A percentile compares a stretch with the other conserved stretches of the same genome.
phyloP scores from a whole-genome alignment of 2,797 vertebrate genomes.

The Squalus acanthias region DNA sequence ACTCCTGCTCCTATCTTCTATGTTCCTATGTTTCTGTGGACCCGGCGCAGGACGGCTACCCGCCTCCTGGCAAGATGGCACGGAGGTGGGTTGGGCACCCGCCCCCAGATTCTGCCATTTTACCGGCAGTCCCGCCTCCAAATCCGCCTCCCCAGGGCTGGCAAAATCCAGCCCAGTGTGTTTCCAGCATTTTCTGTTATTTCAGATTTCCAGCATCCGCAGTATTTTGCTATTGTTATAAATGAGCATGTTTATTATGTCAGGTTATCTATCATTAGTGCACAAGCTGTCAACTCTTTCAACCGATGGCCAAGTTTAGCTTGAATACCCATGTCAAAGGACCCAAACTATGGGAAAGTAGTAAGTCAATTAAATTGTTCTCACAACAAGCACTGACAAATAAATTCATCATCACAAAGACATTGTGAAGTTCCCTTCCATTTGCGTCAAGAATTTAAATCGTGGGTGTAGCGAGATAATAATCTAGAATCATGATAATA shows the following conservation, averaged over 20 bases:
- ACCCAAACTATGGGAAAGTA: not conserved
- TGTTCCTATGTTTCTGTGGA: no score
- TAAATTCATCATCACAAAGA: not conserved
- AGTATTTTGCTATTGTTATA: not conserved
- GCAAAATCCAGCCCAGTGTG: no score
- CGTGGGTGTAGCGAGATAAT: no score
- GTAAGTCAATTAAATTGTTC: not conserved
- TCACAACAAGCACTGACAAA: not conserved
- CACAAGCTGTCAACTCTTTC: not conserved
- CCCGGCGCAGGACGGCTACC: no score
- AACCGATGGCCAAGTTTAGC: not conserved
- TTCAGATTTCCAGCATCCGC: no score
- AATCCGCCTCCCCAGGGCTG: no score
- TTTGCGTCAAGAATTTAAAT: not conserved
- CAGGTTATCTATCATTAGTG: not conserved
- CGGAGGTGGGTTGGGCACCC: no score
- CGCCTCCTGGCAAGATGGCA: no score
- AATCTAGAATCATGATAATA: not conserved
- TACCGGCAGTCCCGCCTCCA: no score
- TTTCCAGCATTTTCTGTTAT: no score
- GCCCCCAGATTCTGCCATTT: no score
- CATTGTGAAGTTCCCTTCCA: not conserved
- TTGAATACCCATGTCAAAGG: not conserved
- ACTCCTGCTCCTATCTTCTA: no score
- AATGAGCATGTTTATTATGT: not conserved